Evolutionary conservation across 2,888 invertebrate species (phyloP).

Genomic region (Pantelozetes paolii): DNA sequence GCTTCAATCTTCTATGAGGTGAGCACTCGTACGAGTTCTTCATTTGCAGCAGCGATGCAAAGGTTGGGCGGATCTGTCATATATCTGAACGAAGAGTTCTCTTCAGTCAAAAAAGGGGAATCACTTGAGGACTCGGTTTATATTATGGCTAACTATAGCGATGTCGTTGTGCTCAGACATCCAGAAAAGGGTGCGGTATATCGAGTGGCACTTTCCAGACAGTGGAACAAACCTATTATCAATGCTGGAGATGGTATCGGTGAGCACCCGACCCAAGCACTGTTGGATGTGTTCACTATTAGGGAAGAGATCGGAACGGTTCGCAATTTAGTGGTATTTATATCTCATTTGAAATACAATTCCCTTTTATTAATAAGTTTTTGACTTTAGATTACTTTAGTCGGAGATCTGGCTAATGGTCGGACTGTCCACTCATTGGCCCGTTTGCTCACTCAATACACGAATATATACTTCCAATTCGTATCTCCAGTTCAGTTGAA

Average conservation of each 20-base stretch:
- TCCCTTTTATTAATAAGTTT: neutral
- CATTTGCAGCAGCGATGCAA: conserved; percentile 95
- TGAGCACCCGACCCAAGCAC: conserved; percentile 95
- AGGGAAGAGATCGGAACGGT: conserved; percentile 98
- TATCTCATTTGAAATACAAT: conserved; percentile 9
- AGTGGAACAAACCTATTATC: conserved; percentile 84
- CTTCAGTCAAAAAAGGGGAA: conserved; percentile 95
- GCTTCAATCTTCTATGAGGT: conserved; percentile 96
- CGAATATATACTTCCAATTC: conserved; percentile 77
- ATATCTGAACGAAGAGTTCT: conserved; percentile 79
- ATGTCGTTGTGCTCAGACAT: conserved; percentile 89
- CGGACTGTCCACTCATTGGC: conserved; percentile 97
- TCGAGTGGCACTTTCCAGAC: conserved; percentile 74
- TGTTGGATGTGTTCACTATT: conserved; percentile 95
- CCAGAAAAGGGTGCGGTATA: conserved; percentile 84
- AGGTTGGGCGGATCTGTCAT: conserved; percentile 89
- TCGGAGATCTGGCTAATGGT: conserved; percentile 95
- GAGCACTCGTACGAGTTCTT: conserved; percentile 91
- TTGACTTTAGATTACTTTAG: conserved; percentile 75
- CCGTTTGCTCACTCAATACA: conserved; percentile 84
- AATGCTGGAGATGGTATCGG: conserved; percentile 98
- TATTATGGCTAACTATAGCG: conserved; percentile 57
- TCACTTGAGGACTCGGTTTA: conserved; percentile 63
- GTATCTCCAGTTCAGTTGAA: conserved; percentile 79
- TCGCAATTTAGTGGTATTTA: conserved; percentile 72